phyloP scores from a whole-genome alignment of 2,113 vertebrate genomes.

The Nannobrachium achirus region DNA sequence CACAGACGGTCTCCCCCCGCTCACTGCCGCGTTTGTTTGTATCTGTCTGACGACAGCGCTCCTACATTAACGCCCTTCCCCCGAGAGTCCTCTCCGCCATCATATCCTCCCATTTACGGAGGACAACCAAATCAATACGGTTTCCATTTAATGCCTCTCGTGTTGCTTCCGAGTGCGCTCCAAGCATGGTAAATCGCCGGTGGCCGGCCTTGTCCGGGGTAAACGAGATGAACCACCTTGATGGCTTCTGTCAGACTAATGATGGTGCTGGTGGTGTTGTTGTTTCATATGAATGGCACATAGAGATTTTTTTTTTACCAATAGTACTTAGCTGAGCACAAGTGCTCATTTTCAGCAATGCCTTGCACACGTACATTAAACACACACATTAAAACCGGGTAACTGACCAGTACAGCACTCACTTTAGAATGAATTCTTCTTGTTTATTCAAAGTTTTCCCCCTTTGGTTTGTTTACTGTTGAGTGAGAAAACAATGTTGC shows the following conservation, averaged over 20 bases:
- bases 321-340: too few species aligned
- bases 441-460: too few species aligned
- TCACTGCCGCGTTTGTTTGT: conserved; percentile 12
- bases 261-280: conserved; percentile 2
- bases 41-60: conserved; percentile 2
- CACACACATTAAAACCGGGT: too few species aligned
- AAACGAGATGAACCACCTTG: conserved; percentile 27
- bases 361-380: too few species aligned
- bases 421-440: too few species aligned
- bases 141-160: conserved; percentile 30
- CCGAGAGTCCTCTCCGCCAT: conserved; percentile 12
- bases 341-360: too few species aligned
- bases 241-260: conserved; percentile 16
- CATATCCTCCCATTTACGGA: conserved; percentile 33
- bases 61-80: background rate
- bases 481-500: too few species aligned
- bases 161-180: conserved; percentile 22
- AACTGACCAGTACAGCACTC: too few species aligned
- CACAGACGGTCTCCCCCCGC: background rate
- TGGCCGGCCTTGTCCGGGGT: conserved; percentile 15
- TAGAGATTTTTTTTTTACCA: background rate
- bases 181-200: conserved; percentile 13
- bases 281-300: conserved; percentile 9
- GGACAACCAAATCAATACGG: conserved; percentile 40
- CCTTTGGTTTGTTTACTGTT: too few species aligned